Evolutionary conservation across 2,888 invertebrate species (phyloP).

Genomic region (Eulithis testata): DNA sequence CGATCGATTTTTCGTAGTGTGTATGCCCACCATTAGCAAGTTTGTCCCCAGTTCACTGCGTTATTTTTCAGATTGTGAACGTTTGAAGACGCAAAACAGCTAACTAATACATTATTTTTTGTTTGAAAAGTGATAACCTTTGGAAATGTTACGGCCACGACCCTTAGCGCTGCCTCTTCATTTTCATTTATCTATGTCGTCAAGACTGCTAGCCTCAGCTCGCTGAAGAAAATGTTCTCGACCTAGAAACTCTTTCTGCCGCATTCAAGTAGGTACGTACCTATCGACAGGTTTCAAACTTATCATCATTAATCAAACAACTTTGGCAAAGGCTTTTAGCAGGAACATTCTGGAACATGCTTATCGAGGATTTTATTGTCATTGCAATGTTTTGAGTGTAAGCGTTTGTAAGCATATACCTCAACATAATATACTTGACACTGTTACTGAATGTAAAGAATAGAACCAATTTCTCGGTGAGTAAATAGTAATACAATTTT

Average conservation of each 20-base stretch:
- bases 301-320: constrained; percentile 73
- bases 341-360: constrained; percentile 41
- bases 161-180: too few species aligned
- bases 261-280: constrained; percentile 55
- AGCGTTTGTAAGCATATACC: constrained; percentile 2
- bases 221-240: constrained; percentile 63
- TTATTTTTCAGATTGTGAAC: too few species aligned
- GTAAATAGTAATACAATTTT: neutral
- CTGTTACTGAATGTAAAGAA: constrained; percentile 6
- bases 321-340: constrained; percentile 48
- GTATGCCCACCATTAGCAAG: too few species aligned
- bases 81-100: too few species aligned
- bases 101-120: too few species aligned
- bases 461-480: neutral
- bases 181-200: constrained; percentile 22
- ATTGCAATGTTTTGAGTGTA: constrained; percentile 31
- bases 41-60: too few species aligned
- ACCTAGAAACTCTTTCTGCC: constrained; percentile 70
- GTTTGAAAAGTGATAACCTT: too few species aligned
- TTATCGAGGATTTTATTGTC: constrained; percentile 30
- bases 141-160: too few species aligned
- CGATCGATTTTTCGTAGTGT: too few species aligned
- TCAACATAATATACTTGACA: neutral
- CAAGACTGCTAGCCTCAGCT: constrained; percentile 50
- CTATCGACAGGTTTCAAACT: constrained; percentile 65